Conservation (phyloP, 2,888 invertebrate genomes). For the Epinotia bilunana region DNA sequence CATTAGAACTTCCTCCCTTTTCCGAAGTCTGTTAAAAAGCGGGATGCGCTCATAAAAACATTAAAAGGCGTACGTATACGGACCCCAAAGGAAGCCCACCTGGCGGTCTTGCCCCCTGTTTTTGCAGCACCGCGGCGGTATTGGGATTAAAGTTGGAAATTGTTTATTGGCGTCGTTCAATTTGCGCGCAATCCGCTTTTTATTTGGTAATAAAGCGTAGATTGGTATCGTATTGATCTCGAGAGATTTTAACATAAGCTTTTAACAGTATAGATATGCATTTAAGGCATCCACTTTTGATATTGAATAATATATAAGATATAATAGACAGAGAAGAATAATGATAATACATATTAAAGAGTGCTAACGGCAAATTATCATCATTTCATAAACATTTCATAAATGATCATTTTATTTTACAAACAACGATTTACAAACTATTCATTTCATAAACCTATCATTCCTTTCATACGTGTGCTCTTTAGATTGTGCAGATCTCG, state of each 20-base stretch:
- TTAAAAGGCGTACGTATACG: neutral
- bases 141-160: conserved; percentile 37
- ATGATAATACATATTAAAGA: too few species aligned
- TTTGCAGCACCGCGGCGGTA: conserved; percentile 13
- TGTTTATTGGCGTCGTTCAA: conserved; percentile 31
- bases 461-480: too few species aligned
- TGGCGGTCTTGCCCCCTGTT: neutral
- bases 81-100: neutral
- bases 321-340: too few species aligned
- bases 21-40: too few species aligned
- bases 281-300: neutral
- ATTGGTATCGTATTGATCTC: conserved; percentile 10
- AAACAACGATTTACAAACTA: too few species aligned
- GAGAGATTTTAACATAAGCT: conserved; percentile 8
- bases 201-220: conserved; percentile 20
- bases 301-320: neutral
- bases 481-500: too few species aligned
- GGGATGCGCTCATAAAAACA: too few species aligned
- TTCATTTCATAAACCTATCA: too few species aligned
- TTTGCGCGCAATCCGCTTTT: conserved; percentile 12
- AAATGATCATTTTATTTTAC: too few species aligned
- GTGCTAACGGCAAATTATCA: too few species aligned
- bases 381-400: too few species aligned
- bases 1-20: too few species aligned
- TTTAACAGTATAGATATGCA: neutral